Percentiles rank a stretch among this genome's conserved stretches.
Conservation (phyloP, 92 coral and sea anemone genomes). For the Umimayanthus chanpuru region DNA sequence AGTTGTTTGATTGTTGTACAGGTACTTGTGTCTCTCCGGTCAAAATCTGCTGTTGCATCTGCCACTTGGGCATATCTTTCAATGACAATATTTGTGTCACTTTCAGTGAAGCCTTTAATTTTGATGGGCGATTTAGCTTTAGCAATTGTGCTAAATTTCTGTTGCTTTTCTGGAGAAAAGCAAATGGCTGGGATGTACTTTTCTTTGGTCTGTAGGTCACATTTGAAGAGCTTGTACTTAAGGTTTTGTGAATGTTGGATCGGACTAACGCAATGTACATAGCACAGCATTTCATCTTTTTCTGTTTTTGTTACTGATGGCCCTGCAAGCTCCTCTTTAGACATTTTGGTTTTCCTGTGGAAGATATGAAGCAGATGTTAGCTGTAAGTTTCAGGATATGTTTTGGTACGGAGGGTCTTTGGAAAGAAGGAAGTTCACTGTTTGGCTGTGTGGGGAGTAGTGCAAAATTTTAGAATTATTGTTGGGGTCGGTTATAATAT, state of each 20-base stretch:
- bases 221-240: not conserved
- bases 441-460: too few relatives aligned
- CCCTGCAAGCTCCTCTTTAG: too few relatives aligned
- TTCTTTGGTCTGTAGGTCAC: not conserved
- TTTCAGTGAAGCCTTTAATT: not conserved
- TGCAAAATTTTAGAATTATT: too few relatives aligned
- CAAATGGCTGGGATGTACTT: not conserved
- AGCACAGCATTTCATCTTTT: constrained; percentile 7
- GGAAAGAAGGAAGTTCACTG: too few relatives aligned
- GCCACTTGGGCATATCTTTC: constrained; percentile 9
- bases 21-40: not conserved
- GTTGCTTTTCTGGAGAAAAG: not conserved
- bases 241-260: not conserved
- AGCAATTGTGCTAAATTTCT: not conserved
- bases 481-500: too few relatives aligned
- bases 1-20: not conserved
- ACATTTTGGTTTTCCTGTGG: too few relatives aligned
- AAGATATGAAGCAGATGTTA: too few relatives aligned
- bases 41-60: not conserved
- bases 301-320: too few relatives aligned
- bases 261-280: not conserved
- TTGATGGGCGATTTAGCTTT: constrained; percentile 6
- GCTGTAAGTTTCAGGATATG: too few relatives aligned
- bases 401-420: too few relatives aligned
- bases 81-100: constrained; percentile 15